phyloP scores from a whole-genome alignment of 2,113 vertebrate genomes.

The Struthio camelus region DNA sequence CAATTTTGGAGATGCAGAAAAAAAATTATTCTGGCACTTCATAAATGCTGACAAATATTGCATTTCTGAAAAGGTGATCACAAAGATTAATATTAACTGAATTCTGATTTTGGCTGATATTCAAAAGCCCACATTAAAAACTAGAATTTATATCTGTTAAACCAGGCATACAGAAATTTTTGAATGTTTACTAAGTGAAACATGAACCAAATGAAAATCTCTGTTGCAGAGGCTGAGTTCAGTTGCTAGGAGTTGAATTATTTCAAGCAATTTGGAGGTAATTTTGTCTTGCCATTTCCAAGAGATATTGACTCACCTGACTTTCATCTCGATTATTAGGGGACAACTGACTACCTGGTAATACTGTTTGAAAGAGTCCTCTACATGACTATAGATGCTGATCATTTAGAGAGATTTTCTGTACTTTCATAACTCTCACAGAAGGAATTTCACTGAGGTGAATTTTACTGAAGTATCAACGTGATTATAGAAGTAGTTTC shows the following conservation, averaged over 20 bases:
- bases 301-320: neutral
- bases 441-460: conserved; percentile 33
- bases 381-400: neutral
- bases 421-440: neutral
- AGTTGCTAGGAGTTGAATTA: neutral
- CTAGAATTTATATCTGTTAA: neutral
- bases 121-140: neutral
- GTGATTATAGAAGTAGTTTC: conserved; percentile 20
- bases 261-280: neutral
- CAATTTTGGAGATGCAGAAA: neutral
- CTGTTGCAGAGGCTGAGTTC: neutral
- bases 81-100: neutral
- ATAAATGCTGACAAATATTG: neutral
- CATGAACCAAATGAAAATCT: neutral
- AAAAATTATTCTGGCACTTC: neutral
- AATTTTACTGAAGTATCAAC: conserved; percentile 35
- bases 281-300: neutral
- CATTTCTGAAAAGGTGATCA: neutral
- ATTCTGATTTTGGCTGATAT: neutral
- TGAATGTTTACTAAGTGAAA: neutral
- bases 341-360: neutral
- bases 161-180: neutral
- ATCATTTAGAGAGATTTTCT: neutral
- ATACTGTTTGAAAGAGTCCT: neutral
- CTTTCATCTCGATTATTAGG: neutral